These are phyloP conservation scores for Ectobius pallidus DNA, from an alignment of 2,888 invertebrate species.

Conservation along the genomic window DNA sequence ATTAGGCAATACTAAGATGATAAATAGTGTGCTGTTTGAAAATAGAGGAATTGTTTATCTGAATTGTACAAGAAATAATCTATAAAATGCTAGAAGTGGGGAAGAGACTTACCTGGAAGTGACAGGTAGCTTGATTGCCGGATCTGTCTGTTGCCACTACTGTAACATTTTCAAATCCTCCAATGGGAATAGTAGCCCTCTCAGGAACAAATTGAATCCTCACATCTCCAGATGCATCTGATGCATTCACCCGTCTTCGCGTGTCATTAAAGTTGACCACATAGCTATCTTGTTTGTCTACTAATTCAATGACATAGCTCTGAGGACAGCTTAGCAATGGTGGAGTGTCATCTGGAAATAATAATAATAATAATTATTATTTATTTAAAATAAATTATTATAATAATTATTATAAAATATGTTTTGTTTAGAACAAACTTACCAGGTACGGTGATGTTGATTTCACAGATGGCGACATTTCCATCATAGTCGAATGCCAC, in stretches of 20 bases:
- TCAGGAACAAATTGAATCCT: constrained; percentile 82
- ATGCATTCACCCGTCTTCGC: constrained; percentile 79
- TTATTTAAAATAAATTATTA: too few species aligned
- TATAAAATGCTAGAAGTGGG: too few species aligned
- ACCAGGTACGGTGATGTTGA: constrained; percentile 90
- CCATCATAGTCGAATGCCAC: constrained; percentile 97
- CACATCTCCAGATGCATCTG: constrained; percentile 89
- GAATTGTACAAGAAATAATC: too few species aligned
- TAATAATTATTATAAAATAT: too few species aligned
- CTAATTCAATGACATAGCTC: constrained; percentile 90
- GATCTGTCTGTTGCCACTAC: constrained; percentile 86
- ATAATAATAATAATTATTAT: too few species aligned
- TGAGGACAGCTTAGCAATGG: constrained; percentile 90
- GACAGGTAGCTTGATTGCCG: constrained; percentile 87
- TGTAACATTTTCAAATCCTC: constrained; percentile 90
- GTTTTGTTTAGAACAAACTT: constrained; percentile 42
- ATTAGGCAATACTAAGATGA: too few species aligned
- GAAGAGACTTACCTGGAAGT: constrained; percentile 91
- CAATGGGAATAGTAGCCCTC: constrained; percentile 81
- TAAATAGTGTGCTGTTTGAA: too few species aligned
- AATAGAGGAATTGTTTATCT: too few species aligned
- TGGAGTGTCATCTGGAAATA: constrained; percentile 77
- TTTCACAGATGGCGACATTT: constrained; percentile 96
- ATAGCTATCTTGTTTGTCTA: constrained; percentile 88
- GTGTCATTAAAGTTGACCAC: constrained; percentile 92